Base-by-base conservation (phyloP, 2,888 invertebrate genomes). In the Atrina japonica region DNA sequence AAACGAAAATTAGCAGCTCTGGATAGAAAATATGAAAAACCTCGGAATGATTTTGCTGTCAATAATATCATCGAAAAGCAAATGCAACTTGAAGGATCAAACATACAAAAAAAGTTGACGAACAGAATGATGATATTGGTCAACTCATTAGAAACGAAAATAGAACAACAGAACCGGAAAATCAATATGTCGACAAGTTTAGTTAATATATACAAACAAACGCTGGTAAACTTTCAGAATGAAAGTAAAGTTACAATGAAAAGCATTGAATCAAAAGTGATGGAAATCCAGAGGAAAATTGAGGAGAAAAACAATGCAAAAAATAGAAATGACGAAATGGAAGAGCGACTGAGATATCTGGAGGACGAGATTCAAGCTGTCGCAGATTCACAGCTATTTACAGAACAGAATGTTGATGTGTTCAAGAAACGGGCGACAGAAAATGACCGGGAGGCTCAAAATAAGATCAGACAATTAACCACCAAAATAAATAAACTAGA, bases 171-270 rank as follows among this genome's bases (percentile, higher is more conserved):
- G 59, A 53, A 35, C 27, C 56, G 58, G 50, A 63, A 67, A 35
- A 45, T 56, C 5, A 72, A 72, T 27, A 25, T 63, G 21, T 56
- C 71, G 14, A 27, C 52, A 11, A 72, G 55, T 16, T 41, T 67
- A 23, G 50, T 72, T 0, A 72, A 67, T 56, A 73, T 80, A 16
- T 78, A 76, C 61, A 73, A 75, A 47, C 73, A 79, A 49, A 76
- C 82, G 1, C 55, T 82, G 18, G 70, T 76, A 23, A 79, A 79
- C 56, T 79, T 78, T 35, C 70, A 76, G n/a, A 81, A 82, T 76
- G 78, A 82, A 49, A 78, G 75, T 53, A 73, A 75, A 27, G 25
- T 21, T 16, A 67, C 50, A 7, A 23, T 64, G 3, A 45, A 53
- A 35, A 45, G 61, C 30, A 47, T 82, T 16, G 69, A 74, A 45